phyloP scores from a whole-genome alignment of 1,140 invertebrate species.

The Drosophila fuyamai region DNA sequence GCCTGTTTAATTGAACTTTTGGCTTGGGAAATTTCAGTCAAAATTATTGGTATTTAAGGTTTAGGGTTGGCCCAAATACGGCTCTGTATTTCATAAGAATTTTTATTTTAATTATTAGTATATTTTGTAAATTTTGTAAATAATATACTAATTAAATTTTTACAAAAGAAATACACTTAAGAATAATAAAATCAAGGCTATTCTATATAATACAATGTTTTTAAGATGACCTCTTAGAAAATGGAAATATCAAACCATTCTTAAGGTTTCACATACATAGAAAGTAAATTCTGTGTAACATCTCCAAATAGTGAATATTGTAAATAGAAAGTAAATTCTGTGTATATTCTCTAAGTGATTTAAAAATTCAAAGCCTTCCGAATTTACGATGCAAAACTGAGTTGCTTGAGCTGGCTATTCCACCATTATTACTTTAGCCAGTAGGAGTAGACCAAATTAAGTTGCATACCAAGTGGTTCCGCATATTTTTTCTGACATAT shows the following conservation, averaged over 20 bases:
- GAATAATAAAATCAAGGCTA: too few species aligned
- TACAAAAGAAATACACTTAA: too few species aligned
- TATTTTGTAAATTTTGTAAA: too few species aligned
- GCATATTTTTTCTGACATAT: slow-evolving; percentile 19
- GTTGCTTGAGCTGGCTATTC: neutral
- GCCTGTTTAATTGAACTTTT: slow-evolving; percentile 31
- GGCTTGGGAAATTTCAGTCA: neutral
- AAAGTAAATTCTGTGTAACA: too few species aligned
- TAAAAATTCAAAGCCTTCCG: neutral
- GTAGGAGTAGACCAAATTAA: slow-evolving; percentile 6
- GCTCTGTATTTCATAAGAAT: neutral
- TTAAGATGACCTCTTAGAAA: too few species aligned
- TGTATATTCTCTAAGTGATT: too few species aligned
- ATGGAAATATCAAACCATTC: too few species aligned
- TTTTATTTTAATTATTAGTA: neutral
- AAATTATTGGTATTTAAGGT: slow-evolving; percentile 21
- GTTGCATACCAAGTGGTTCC: slow-evolving; percentile 21
- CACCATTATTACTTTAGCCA: neutral
- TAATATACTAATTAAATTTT: too few species aligned
- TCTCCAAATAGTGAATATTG: too few species aligned
- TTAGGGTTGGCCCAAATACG: neutral
- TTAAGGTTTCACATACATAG: too few species aligned
- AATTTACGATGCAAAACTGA: neutral
- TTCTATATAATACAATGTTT: too few species aligned
- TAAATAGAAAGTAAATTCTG: too few species aligned